phyloP scores from a whole-genome alignment of 2,113 vertebrate species.

The Greenwoodochromis staneri region DNA sequence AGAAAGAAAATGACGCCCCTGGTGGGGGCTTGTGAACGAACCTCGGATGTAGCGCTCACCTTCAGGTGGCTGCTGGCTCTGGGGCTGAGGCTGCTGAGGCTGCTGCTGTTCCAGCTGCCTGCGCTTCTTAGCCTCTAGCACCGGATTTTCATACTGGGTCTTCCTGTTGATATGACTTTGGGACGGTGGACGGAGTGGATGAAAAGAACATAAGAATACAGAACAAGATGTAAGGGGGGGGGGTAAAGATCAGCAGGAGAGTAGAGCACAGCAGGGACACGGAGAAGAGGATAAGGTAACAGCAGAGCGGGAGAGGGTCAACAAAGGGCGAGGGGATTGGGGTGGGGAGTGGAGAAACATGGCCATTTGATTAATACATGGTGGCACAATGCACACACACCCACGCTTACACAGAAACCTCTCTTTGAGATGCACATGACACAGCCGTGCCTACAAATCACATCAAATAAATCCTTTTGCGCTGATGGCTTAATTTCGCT shows the following conservation, averaged over 20 bases:
- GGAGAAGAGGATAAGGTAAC: slow-evolving; percentile 19
- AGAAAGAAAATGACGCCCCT: slow-evolving; percentile 61
- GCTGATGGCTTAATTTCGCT: not conserved
- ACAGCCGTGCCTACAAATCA: not conserved
- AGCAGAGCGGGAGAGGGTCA: not conserved
- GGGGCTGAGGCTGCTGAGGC: slow-evolving; percentile 71
- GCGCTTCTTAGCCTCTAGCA: slow-evolving; percentile 94
- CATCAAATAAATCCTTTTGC: not conserved
- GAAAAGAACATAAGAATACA: not conserved
- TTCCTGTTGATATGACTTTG: slow-evolving; percentile 97
- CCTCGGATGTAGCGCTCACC: slow-evolving; percentile 79
- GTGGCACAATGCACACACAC: not conserved
- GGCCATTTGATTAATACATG: slow-evolving; percentile 34
- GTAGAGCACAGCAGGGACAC: not conserved
- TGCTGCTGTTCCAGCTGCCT: slow-evolving; percentile 89
- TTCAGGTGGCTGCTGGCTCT: slow-evolving; percentile 82
- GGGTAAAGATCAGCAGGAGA: not conserved
- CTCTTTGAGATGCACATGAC: not conserved
- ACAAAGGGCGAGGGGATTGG: not conserved
- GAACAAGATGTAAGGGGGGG: not conserved
- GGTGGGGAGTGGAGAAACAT: slow-evolving; percentile 13
- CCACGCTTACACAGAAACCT: not conserved
- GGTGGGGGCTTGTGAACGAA: slow-evolving; percentile 58
- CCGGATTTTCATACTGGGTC: slow-evolving; percentile 97
- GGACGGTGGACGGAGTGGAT: not conserved